Evolutionary conservation across 2,113 vertebrate genomes (phyloP).

Genomic region (Choloepus hoffmanni): DNA sequence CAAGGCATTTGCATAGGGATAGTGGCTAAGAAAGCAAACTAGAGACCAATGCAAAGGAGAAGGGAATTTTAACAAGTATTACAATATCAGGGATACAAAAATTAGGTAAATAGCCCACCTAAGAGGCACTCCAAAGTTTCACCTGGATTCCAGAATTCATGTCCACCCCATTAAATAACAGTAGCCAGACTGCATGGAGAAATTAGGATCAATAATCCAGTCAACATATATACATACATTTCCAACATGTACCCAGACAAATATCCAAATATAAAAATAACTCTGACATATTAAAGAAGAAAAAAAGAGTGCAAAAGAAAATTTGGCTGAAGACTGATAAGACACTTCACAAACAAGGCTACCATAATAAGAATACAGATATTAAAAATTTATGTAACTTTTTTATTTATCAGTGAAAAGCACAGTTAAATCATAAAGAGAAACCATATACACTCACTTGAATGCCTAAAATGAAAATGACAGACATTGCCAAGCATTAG

Average conservation of each 20-base stretch:
- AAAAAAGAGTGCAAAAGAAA: not conserved
- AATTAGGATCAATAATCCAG: not conserved
- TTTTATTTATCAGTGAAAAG: not conserved
- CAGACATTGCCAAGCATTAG: not conserved
- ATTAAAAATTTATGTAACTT: not conserved
- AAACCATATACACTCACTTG: not conserved
- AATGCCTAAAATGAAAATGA: not conserved
- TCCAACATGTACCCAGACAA: not conserved
- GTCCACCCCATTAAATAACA: not conserved
- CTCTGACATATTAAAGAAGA: not conserved
- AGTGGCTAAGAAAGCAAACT: not conserved
- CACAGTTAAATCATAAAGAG: not conserved
- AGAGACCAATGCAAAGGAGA: not conserved
- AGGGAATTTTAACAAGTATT: not conserved
- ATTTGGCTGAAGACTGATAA: not conserved
- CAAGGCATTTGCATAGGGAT: not conserved
- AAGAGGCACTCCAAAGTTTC: not conserved
- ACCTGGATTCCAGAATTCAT: not conserved
- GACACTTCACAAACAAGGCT: not conserved
- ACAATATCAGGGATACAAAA: not conserved
- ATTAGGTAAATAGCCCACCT: not conserved
- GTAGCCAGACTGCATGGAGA: not conserved
- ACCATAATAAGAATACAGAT: not conserved
- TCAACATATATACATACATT: fast-evolving
- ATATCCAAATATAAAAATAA: not conserved